phyloP scores from a whole-genome alignment of 2,888 invertebrate genomes.

The Himalopsyche japonica region DNA sequence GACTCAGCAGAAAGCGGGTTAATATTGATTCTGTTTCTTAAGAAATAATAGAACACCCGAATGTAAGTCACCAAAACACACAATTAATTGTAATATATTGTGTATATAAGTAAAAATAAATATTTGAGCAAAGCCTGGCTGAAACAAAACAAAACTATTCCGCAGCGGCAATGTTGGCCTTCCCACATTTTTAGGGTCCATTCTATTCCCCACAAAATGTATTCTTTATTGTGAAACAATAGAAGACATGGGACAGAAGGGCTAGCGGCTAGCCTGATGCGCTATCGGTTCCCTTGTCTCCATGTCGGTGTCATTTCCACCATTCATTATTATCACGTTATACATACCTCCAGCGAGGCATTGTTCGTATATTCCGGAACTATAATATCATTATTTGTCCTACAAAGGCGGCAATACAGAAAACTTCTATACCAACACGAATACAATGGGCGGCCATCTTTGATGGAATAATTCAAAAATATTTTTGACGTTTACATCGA shows the following conservation, averaged over 20 bases:
- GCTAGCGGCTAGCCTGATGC: neutral
- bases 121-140: too few relatives aligned
- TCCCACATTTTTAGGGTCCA: neutral
- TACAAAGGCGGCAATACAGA: neutral
- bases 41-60: too few relatives aligned
- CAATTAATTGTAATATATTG: too few relatives aligned
- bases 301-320: neutral
- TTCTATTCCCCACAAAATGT: neutral
- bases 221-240: neutral
- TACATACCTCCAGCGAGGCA: neutral
- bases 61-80: too few relatives aligned
- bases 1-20: too few relatives aligned
- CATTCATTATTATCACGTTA: neutral
- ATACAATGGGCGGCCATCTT: too few relatives aligned
- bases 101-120: too few relatives aligned
- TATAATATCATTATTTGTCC: neutral
- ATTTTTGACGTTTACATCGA: too few relatives aligned
- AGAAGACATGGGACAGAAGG: neutral
- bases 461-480: too few relatives aligned
- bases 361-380: neutral
- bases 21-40: too few relatives aligned
- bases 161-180: neutral
- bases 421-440: neutral
- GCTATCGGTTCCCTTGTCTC: neutral
- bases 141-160: too few relatives aligned